These are phyloP conservation scores for Branchellion lobata DNA, from an alignment of 2,888 invertebrate genomes.

Conservation along the genomic window DNA sequence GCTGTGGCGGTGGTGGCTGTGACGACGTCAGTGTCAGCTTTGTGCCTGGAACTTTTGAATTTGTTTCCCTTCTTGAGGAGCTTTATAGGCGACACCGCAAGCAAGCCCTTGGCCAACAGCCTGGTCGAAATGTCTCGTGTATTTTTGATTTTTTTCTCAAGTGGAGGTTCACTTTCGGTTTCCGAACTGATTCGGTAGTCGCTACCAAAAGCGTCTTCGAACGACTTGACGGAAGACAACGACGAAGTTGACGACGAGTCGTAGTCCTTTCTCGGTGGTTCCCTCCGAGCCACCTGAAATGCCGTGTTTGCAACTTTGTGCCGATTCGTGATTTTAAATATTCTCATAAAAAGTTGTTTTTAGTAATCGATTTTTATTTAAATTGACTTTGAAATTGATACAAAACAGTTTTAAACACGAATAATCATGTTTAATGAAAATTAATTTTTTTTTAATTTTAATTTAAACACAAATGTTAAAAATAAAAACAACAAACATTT, in stretches of 20 bases:
- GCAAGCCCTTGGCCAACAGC: background rate
- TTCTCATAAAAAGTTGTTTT: too few relatives aligned
- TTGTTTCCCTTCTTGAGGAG: background rate
- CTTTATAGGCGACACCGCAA: background rate
- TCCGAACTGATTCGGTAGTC: background rate
- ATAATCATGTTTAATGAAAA: too few relatives aligned
- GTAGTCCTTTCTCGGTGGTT: background rate
- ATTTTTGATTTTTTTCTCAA: slow-evolving; percentile 3
- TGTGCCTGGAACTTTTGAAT: background rate
- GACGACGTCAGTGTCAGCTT: background rate
- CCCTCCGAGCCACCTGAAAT: background rate
- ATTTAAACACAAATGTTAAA: too few relatives aligned
- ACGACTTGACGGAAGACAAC: background rate
- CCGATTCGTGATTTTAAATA: too few relatives aligned
- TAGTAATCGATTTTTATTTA: too few relatives aligned
- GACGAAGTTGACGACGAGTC: slow-evolving; percentile 2
- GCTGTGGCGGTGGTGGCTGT: background rate
- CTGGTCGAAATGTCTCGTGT: background rate
- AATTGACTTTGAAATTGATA: too few relatives aligned
- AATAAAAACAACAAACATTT: background rate
- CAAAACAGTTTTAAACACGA: too few relatives aligned
- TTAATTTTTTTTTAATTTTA: too few relatives aligned
- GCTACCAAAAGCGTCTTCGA: background rate
- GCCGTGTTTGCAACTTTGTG: too few relatives aligned
- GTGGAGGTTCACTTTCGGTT: slow-evolving; percentile 10